phyloP scores from a whole-genome alignment of 2,888 invertebrate genomes.

The Acholoe squamosa region DNA sequence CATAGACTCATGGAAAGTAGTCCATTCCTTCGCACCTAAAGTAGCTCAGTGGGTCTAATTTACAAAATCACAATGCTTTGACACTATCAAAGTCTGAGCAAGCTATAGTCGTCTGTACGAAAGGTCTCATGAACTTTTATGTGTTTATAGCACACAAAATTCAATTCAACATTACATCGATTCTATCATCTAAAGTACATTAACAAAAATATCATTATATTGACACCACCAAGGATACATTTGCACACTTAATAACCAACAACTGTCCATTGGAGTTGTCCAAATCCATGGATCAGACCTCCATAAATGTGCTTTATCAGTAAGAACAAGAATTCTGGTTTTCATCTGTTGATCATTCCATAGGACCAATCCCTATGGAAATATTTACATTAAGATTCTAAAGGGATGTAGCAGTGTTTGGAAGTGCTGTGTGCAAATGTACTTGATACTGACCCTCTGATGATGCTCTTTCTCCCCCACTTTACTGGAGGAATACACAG shows the following conservation, averaged over 20 bases:
- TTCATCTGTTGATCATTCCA: too few relatives aligned
- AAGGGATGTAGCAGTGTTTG: too few relatives aligned
- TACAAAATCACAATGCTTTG: not conserved
- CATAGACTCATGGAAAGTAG: not conserved
- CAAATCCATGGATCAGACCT: not conserved
- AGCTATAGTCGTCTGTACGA: not conserved
- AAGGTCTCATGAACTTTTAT: not conserved
- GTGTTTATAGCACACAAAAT: not conserved
- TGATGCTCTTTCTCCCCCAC: not conserved
- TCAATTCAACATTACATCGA: not conserved
- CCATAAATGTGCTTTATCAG: too few relatives aligned
- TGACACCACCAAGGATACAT: not conserved
- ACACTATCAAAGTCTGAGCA: not conserved
- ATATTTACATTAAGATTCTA: too few relatives aligned
- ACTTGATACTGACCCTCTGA: not conserved
- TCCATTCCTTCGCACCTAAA: not conserved
- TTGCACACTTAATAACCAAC: not conserved
- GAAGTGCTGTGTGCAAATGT: conserved; percentile 2
- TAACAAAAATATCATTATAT: conserved; percentile 24
- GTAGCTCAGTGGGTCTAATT: not conserved
- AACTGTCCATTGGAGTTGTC: not conserved
- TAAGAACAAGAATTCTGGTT: not conserved
- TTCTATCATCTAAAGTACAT: not conserved
- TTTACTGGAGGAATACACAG: not conserved
- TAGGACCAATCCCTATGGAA: too few relatives aligned